A percentile compares a stretch with the other conserved stretches of the same genome.
Conservation (phyloP, 2,888 invertebrate species). For the Disparrhopalites patrizii region DNA sequence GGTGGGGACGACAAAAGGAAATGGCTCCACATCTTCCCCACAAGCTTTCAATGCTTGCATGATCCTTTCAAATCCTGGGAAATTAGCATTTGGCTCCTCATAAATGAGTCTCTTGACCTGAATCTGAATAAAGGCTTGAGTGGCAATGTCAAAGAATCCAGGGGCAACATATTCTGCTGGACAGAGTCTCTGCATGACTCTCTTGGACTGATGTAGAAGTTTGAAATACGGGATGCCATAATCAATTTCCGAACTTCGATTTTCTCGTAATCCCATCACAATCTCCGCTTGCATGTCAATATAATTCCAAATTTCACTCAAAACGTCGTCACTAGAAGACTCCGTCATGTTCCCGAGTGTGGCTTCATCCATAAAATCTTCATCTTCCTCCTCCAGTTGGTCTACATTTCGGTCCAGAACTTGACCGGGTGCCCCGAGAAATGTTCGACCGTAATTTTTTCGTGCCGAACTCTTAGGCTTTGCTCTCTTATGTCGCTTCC, state of each 20-base stretch:
- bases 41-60: neutral
- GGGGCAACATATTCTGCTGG: slow-evolving; percentile 34
- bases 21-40: neutral
- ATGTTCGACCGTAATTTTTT: slow-evolving; percentile 5
- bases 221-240: slow-evolving; percentile 18
- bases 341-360: neutral
- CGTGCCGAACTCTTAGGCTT: neutral
- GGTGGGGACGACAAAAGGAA: neutral
- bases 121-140: slow-evolving; percentile 28
- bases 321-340: neutral
- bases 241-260: neutral
- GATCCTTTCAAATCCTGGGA: slow-evolving; percentile 5
- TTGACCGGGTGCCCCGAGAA: slow-evolving; percentile 6
- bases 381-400: neutral
- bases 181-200: slow-evolving; percentile 38
- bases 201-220: slow-evolving; percentile 35
- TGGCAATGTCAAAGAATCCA: slow-evolving; percentile 34
- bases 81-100: slow-evolving; percentile 13
- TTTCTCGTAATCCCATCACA: neutral
- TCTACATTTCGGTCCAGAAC: neutral
- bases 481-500: neutral
- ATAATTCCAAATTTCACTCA: slow-evolving; percentile 18
- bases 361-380: slow-evolving; percentile 3
- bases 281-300: slow-evolving; percentile 5
- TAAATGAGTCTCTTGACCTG: slow-evolving; percentile 8